These are phyloP conservation scores for Nemotelus nigrinus DNA, from an alignment of 2,888 invertebrate species.

Conservation along the genomic window DNA sequence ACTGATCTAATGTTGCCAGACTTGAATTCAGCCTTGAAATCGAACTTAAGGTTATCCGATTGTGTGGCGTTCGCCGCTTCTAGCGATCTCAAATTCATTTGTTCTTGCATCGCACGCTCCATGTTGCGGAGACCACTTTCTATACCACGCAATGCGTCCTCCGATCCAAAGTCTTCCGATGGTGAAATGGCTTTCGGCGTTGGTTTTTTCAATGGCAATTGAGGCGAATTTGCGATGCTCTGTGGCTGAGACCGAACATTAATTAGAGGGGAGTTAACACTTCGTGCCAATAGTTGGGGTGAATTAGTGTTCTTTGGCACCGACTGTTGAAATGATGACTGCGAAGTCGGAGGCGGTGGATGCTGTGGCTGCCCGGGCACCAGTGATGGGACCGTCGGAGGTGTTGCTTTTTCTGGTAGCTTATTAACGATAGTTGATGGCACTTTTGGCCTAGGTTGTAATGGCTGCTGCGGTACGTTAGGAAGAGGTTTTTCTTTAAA, in stretches of 20 bases:
- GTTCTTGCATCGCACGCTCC: constrained; percentile 66
- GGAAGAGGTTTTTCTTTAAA: constrained; percentile 59
- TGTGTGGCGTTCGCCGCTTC: constrained; percentile 57
- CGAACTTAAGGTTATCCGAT: constrained; percentile 47
- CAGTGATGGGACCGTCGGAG: neutral
- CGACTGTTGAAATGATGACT: constrained; percentile 25
- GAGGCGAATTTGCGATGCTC: constrained; percentile 52
- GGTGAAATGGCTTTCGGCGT: constrained; percentile 55
- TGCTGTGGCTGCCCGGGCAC: neutral
- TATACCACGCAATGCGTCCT: constrained; percentile 64
- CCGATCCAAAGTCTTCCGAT: constrained; percentile 64
- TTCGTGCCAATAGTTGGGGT: constrained; percentile 46
- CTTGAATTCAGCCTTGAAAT: constrained; percentile 52
- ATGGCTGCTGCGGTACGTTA: constrained; percentile 37
- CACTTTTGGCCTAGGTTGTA: constrained; percentile 22
- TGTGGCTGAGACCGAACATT: constrained; percentile 51
- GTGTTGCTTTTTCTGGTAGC: constrained; percentile 44
- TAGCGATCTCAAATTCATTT: constrained; percentile 62
- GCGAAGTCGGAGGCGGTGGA: constrained; percentile 30
- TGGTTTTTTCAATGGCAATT: constrained; percentile 37
- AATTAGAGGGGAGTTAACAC: constrained; percentile 52
- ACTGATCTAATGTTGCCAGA: constrained; percentile 51
- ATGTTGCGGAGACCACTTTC: constrained; percentile 65
- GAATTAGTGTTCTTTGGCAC: constrained; percentile 50
- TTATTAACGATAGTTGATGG: constrained; percentile 48